These are phyloP conservation scores for Bilobella aurantiaca DNA, from an alignment of 1,140 invertebrate species.

Conservation along the genomic window DNA sequence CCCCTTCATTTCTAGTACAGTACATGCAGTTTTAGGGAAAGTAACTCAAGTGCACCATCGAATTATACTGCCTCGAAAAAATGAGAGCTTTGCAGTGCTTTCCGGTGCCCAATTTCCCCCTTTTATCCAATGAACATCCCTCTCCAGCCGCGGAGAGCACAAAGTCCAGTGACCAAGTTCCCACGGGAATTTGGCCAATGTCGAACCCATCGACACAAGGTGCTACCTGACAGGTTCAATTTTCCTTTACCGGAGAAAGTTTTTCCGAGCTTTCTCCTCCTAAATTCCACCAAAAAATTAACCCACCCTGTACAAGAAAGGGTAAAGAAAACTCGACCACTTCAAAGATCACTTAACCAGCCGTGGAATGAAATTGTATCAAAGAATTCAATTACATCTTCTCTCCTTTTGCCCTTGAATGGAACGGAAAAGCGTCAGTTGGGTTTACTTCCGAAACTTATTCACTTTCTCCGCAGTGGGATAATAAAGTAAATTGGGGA, in stretches of 20 bases:
- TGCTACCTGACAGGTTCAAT: neutral
- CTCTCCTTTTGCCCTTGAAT: neutral
- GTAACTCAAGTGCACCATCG: no score
- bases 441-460: neutral
- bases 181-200: neutral
- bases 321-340: no score
- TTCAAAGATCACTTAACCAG: no score
- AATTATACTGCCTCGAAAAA: no score
- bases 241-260: neutral
- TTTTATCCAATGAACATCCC: neutral
- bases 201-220: neutral
- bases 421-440: neutral
- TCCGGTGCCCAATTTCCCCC: neutral
- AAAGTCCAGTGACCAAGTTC: neutral
- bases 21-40: no score
- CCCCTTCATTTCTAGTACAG: neutral
- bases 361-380: no score
- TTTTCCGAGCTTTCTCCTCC: neutral
- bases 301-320: no score
- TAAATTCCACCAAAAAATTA: no score
- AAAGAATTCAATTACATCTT: neutral
- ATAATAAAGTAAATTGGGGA: conserved; percentile 1
- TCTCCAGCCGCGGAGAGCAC: neutral
- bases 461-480: conserved; percentile 6
- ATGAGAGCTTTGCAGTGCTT: neutral